Evolutionary conservation across 2,797 vertebrate species (phyloP), one percentile per base, ranked within the genome.

Genomic region (Nyctibius grandis): DNA sequence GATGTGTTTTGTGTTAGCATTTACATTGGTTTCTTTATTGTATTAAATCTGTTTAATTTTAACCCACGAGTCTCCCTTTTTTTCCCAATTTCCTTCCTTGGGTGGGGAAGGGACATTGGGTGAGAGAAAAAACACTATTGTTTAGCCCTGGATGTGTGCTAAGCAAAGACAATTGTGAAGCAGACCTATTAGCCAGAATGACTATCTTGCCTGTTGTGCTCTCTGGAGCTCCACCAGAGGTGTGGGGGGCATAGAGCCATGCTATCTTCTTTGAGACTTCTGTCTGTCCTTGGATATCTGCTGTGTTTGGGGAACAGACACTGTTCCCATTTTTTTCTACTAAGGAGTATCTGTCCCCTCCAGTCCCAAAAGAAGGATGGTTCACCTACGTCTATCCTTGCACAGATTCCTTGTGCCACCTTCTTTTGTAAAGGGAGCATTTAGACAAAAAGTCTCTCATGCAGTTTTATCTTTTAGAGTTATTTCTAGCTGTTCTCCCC

Each of bases 221-320:
- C 19, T 72, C 19, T 40, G 40, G 40, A 61, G 15, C 14, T 12
- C 21, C 26, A 3, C 4, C 2, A 2, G 26, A 56, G 15, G 29
- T 34, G 18, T 11, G 25, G 14, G 15, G 21, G 6, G 4, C 36
- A 57, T 7, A 68, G 13, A 44, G 4, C 6, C 1, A 0, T 18
- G 23, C 31, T 23, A 15, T 36, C 16, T 36, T 26, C 15, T 3
- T 8, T 17, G 20, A 64, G 44, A 28, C 38, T 80, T 69, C 40
- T 53, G 20, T 48, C 56, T 64, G 16, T 44, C 17, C 26, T 54
- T 72, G 36, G 23, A 11, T 64, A 47, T 31, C 50, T 74, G 31
- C 21, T 18, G 9, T 34, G 21, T 28, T 22, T 36, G 48, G 36
- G 34, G 6, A 80, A 84, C 5, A 79, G 19, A 9, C 11, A 42